Percentiles rank a stretch among this genome's conserved stretches.
Conservation (phyloP, 2,113 vertebrate genomes). For the Oostethus manadensis region DNA sequence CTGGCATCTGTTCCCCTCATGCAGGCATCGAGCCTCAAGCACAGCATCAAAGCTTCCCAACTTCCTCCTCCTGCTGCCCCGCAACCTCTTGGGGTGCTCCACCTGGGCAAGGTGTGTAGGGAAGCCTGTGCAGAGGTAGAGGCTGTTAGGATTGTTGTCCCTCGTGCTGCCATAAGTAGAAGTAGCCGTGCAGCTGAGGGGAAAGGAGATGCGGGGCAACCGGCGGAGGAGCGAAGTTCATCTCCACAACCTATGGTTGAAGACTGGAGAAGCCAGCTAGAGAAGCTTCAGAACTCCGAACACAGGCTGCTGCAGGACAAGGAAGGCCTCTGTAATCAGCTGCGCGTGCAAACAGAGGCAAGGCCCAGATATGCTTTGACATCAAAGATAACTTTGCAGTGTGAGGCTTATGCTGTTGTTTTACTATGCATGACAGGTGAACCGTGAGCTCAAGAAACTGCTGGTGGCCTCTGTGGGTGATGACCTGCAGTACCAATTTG, state of each 20-base stretch:
- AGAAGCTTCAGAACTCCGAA: slow-evolving; percentile 90
- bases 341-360: slow-evolving; percentile 93
- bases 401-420: neutral
- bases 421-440: slow-evolving; percentile 73
- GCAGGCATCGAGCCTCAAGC: too few relatives aligned
- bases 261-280: slow-evolving; percentile 77
- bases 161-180: slow-evolving; percentile 82
- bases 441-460: slow-evolving; percentile 92
- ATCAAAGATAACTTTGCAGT: neutral
- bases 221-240: slow-evolving; percentile 62
- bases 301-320: slow-evolving; percentile 90
- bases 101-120: slow-evolving; percentile 80
- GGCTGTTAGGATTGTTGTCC: slow-evolving; percentile 87
- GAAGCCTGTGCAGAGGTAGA: slow-evolving; percentile 87
- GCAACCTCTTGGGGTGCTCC: slow-evolving; percentile 81
- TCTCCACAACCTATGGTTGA: slow-evolving; percentile 72
- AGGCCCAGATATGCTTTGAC: slow-evolving; percentile 4
- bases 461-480: slow-evolving; percentile 93
- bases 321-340: slow-evolving; percentile 91
- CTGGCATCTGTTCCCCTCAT: slow-evolving; percentile 19
- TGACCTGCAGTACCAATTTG: slow-evolving; percentile 96
- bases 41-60: slow-evolving; percentile 64
- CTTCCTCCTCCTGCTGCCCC: slow-evolving; percentile 26
- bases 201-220: slow-evolving; percentile 68
- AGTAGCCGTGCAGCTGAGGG: slow-evolving; percentile 56